Base-by-base conservation (phyloP, 1,140 invertebrate genomes). In the Hyles euphorbiae region DNA sequence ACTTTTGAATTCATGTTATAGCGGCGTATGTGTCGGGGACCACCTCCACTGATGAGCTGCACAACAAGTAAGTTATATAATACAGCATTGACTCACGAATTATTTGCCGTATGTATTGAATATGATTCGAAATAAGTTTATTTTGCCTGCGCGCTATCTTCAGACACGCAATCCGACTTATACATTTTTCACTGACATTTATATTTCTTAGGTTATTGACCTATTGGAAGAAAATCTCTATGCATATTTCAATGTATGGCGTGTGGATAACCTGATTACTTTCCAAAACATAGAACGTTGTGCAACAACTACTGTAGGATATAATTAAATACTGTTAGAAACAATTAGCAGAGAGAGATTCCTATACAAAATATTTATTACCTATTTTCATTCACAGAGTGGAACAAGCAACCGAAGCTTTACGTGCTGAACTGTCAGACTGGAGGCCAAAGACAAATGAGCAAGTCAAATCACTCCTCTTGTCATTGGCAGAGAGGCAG, bases 401-500 rank as follows among this genome's bases (percentile, higher is more conserved):
- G 53, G 81, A 84, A 9, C 83, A 85, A 63, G 81, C 84, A 0
- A 84, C 84, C 0, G 84, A 87, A 59, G 83, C 84, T 0, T 56
- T 87, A 2, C 75, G 85, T 1, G 81, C 81, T 0, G 85, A 88
- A 43, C 60, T 88, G 1, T 64, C 73, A 0, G 83, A 84, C 52
- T 88, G 85, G 85, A 70, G 76, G 6, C 78, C 80, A 1, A 85
- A 86, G 58, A 88, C 85, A 0, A 52, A 72, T 1, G 32, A 72
- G 0, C 83, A 88, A 58, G 70, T 88, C 40, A 83, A 81, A 47
- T 50, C 65, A 0, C 32, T 81, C 1, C 71, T 88, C 2, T 56
- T 85, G 2, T 80, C 86, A 5, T 44, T 86, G 1, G 83, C 85
- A 0, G 74, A 81, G 32, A 68, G 76, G 34, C 81, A 86, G 57